Percentiles rank a stretch among this genome's conserved stretches.
phyloP scores from a whole-genome alignment of 1,140 invertebrate species.

The Reticulitermes speratus region DNA sequence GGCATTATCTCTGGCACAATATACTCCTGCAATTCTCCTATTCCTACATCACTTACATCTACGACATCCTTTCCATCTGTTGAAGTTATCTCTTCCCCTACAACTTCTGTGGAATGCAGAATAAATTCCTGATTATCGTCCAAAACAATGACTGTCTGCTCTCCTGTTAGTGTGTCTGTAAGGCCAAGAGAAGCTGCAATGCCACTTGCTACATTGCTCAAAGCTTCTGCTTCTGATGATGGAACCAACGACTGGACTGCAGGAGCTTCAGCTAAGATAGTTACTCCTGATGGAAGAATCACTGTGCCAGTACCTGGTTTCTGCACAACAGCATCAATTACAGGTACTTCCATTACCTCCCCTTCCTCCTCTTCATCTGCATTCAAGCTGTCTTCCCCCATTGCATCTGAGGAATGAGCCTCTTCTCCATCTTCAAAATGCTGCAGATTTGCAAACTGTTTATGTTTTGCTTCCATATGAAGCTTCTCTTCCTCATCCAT shows the following conservation, averaged over 20 bases:
- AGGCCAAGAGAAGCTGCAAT: slow-evolving; percentile 58
- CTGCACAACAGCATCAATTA: slow-evolving; percentile 25
- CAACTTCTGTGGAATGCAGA: slow-evolving; percentile 24
- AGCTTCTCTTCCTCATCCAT: background rate
- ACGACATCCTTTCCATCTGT: slow-evolving; percentile 23
- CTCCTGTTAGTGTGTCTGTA: slow-evolving; percentile 51
- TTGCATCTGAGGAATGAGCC: background rate
- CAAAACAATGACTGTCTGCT: slow-evolving; percentile 40
- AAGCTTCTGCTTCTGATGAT: slow-evolving; percentile 55
- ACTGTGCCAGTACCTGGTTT: background rate
- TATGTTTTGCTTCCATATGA: background rate
- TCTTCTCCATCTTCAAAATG: slow-evolving; percentile 2
- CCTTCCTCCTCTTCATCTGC: slow-evolving; percentile 10
- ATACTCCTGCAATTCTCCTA: slow-evolving; percentile 36
- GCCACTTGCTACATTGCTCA: slow-evolving; percentile 55
- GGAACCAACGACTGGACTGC: slow-evolving; percentile 43
- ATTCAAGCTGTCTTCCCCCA: slow-evolving; percentile 3
- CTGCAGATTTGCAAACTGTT: background rate
- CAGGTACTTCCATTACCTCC: slow-evolving; percentile 30
- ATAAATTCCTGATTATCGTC: slow-evolving; percentile 37
- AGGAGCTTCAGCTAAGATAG: slow-evolving; percentile 23
- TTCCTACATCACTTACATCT: background rate
- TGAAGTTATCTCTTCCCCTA: slow-evolving; percentile 20
- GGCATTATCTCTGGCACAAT: slow-evolving; percentile 39
- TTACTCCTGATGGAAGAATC: slow-evolving; percentile 20